Evolutionary conservation across 2,113 vertebrate genomes (phyloP).

Genomic region (Trogon melanurus): DNA sequence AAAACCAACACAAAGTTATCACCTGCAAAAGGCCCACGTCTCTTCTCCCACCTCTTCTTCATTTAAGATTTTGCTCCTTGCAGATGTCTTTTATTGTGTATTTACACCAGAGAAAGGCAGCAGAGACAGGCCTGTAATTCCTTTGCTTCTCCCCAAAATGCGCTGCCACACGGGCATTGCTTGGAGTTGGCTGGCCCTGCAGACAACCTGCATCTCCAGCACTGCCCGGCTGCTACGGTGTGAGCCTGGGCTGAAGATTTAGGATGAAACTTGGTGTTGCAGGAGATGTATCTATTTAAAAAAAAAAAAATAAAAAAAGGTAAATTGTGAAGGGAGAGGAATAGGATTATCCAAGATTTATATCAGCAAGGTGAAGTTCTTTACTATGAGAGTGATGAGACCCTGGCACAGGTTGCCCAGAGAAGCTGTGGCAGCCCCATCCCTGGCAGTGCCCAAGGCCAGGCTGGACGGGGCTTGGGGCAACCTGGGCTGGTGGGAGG

Average conservation of each 20-base stretch:
- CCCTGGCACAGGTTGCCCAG: too few relatives aligned
- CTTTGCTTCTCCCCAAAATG: background rate
- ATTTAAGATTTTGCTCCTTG: background rate
- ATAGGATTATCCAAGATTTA: background rate
- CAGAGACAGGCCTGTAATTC: background rate
- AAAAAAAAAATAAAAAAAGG: rapidly evolving
- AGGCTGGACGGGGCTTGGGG: too few relatives aligned
- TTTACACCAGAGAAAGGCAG: background rate
- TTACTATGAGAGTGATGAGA: too few relatives aligned
- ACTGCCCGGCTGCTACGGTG: rapidly evolving
- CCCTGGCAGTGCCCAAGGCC: too few relatives aligned
- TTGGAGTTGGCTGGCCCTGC: background rate
- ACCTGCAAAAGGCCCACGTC: background rate
- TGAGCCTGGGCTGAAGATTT: background rate
- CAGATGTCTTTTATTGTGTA: background rate
- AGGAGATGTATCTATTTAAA: background rate
- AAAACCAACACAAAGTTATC: background rate
- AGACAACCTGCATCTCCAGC: background rate
- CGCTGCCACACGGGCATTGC: background rate
- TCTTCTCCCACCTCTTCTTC: background rate
- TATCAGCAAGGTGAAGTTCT: background rate
- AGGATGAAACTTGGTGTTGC: background rate
- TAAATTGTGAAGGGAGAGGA: background rate
- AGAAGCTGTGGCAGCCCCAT: too few relatives aligned
- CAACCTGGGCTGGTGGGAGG: too few relatives aligned